Percentiles rank a stretch among this genome's conserved stretches.
Evolutionary conservation across 2,888 invertebrate species (phyloP).

Genomic region (Carabus problematicus): DNA sequence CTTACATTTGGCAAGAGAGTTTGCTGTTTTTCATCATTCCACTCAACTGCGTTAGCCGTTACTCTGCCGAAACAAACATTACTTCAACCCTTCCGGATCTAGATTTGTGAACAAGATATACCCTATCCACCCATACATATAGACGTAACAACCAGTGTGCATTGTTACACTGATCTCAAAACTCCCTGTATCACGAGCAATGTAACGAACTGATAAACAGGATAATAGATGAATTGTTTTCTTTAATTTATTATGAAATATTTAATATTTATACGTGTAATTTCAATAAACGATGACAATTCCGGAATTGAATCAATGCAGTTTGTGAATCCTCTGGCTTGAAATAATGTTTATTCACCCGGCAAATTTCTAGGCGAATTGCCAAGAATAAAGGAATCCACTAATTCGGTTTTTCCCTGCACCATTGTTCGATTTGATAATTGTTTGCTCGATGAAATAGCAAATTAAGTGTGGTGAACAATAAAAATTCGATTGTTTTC

Average conservation of each 20-base stretch:
- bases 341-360: constrained; percentile 16
- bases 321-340: constrained; percentile 11
- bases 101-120: too few species aligned
- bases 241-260: too few species aligned
- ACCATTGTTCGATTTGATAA: constrained; percentile 25
- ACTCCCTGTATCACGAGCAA: too few species aligned
- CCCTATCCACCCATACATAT: too few species aligned
- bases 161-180: too few species aligned
- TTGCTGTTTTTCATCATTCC: constrained; percentile 39
- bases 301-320: neutral
- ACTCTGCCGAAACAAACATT: constrained; percentile 26
- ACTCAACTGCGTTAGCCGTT: constrained; percentile 38
- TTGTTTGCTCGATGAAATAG: constrained; percentile 20
- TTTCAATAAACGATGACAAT: too few species aligned
- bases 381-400: constrained; percentile 27
- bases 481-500: constrained; percentile 14
- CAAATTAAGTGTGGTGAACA: constrained; percentile 14
- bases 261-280: too few species aligned
- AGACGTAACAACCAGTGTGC: too few species aligned
- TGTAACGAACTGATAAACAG: too few species aligned
- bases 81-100: too few species aligned
- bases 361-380: constrained; percentile 31
- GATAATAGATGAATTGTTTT: too few species aligned
- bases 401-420: constrained; percentile 17
- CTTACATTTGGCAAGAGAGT: constrained; percentile 8